Percentiles rank a stretch among this genome's conserved stretches.
These are phyloP conservation scores for Megalopta genalis DNA, from an alignment of 1,140 invertebrate species.

Conservation along the genomic window DNA sequence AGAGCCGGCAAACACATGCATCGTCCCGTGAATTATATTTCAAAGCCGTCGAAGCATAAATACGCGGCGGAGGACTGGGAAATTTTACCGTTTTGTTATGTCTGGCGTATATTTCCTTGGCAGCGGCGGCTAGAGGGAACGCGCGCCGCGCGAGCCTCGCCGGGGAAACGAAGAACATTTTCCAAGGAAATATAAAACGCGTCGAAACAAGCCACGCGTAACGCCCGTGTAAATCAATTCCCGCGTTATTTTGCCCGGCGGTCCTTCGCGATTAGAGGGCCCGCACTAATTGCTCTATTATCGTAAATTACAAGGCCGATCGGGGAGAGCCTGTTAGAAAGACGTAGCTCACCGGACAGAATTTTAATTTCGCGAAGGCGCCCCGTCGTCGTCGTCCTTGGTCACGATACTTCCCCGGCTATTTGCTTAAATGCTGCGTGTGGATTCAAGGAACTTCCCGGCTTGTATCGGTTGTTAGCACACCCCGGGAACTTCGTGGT, in stretches of 20 bases:
- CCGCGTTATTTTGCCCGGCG: constrained; percentile 2
- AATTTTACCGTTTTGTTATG: neutral
- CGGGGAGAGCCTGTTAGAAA: neutral
- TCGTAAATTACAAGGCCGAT: constrained; percentile 28
- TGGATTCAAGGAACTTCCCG: too few relatives aligned
- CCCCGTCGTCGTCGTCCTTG: neutral
- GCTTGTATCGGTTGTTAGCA: too few relatives aligned
- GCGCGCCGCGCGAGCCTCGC: too few relatives aligned
- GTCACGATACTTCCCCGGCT: neutral
- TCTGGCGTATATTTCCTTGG: neutral
- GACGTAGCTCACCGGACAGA: neutral
- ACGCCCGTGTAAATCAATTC: constrained; percentile 27
- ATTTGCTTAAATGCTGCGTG: too few relatives aligned
- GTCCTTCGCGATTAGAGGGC: constrained; percentile 13
- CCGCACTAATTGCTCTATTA: constrained; percentile 37
- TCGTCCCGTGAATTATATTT: constrained; percentile 13
- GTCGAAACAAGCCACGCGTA: neutral
- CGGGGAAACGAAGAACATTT: neutral
- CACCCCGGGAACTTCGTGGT: too few relatives aligned
- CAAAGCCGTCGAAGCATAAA: constrained; percentile 19
- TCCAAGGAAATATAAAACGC: neutral
- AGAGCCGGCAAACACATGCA: neutral
- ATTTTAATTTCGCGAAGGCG: constrained; percentile 33
- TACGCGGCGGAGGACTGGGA: neutral
- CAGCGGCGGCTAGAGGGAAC: too few relatives aligned